Base-by-base conservation (phyloP, 2,888 invertebrate species). In the Anoncus sp. region DNA sequence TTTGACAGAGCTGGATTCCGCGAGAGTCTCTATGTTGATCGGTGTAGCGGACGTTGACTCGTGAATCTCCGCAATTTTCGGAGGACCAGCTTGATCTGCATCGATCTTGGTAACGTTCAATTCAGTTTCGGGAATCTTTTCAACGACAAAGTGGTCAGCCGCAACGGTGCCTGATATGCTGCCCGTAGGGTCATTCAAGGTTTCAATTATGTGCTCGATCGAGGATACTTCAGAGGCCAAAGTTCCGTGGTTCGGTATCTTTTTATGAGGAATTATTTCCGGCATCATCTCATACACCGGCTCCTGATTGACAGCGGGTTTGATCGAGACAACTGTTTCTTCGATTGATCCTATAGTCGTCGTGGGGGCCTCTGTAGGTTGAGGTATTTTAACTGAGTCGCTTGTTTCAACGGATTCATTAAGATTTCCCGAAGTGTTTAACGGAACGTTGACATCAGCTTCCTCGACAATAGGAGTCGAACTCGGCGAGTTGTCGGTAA, bases 141-240 rank as follows among this genome's bases (percentile, higher is more conserved):
- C 18, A 22, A 40, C 14, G 10, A 38, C 12, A 12, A 60, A 57
- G 5, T 63, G 79, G 38, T 75, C 75, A 35, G 65, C 60, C 2
- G 65, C 71, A 10, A 77, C 55, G 2, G 79, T 65, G 20, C 63
- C 71, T 6, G 80, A 62, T 38, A 79, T 31, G 14, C 62, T 81
- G 10, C 80, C 77, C 5, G 79, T 81, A 6, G 83, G 79, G 40
- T 81, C 75, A 57, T 77, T 81, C 43, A 82, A 66, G 7, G 86
- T 65, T 47, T 77, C 77, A 43, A 82, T 75, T 49, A 82, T 77
- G 51, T 85, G 62, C 65, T 83, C 78, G 31, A 83, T 75, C 57
- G 81, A 73, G 12, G 75, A 75, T 35, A 63, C 67, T 40, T 81
- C 82, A 1, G 83, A 71, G 1, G 63, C 53, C 14, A 77, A 71